Evolutionary conservation across 2,797 vertebrate species (phyloP).

Genomic region (Sebastes flavidus): DNA sequence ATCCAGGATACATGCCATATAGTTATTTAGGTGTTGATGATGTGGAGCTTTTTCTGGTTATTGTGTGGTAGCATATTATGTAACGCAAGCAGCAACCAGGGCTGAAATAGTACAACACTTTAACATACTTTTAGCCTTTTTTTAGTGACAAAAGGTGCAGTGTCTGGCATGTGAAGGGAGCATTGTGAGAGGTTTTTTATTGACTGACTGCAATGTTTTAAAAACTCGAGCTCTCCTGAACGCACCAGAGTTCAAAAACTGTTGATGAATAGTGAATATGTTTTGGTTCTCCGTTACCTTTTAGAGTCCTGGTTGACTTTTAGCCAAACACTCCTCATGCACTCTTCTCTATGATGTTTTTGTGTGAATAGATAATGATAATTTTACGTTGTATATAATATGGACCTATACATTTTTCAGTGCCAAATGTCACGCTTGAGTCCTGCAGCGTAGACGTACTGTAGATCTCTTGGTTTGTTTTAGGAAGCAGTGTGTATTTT

Average conservation of each 20-base stretch:
- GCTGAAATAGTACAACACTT: background rate
- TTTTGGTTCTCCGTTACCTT: background rate
- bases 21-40: constrained; percentile 19
- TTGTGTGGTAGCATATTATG: constrained; percentile 25
- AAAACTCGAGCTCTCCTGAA: constrained; percentile 10
- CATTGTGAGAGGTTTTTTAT: background rate
- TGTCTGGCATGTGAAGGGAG: constrained; percentile 13
- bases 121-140: background rate
- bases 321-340: constrained; percentile 16
- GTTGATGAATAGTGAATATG: background rate
- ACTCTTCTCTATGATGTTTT: constrained; percentile 44
- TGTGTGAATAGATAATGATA: constrained; percentile 47
- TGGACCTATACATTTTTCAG: constrained; percentile 62
- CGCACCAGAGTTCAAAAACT: constrained; percentile 20
- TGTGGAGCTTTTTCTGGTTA: constrained; percentile 27
- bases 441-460: constrained; percentile 28
- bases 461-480: constrained; percentile 15
- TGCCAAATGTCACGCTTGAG: constrained; percentile 68
- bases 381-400: constrained; percentile 47
- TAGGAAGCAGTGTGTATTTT: background rate
- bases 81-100: constrained; percentile 22
- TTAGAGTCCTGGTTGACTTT: constrained; percentile 33
- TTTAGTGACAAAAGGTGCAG: background rate
- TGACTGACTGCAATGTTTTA: constrained; percentile 12
- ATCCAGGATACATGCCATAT: constrained; percentile 26